Evolutionary conservation across 2,797 vertebrate genomes (phyloP).

Genomic region (Phrynocephalus vlangalii): DNA sequence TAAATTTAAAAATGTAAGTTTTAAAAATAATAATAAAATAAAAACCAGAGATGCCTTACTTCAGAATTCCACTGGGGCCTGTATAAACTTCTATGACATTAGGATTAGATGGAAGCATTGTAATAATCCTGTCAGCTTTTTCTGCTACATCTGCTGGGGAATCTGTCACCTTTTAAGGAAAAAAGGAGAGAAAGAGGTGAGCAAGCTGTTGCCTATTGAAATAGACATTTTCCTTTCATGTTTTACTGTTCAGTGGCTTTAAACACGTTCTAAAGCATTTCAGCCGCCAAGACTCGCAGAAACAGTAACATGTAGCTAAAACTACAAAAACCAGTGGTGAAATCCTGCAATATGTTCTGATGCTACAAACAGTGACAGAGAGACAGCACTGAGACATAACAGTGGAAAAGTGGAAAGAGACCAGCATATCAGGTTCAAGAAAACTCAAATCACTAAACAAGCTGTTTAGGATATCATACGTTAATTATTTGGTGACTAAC

Average conservation of each 20-base stretch:
- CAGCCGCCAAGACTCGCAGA: not conserved
- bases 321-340: slow-evolving; percentile 22
- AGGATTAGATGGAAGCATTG: slow-evolving; percentile 96
- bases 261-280: not conserved
- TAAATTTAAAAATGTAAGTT: not conserved
- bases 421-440: too few species aligned
- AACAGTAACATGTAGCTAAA: not conserved
- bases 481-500: slow-evolving; percentile 12
- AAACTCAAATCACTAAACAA: not conserved
- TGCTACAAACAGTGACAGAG: not conserved
- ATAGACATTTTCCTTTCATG: not conserved
- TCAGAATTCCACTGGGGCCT: slow-evolving; percentile 92
- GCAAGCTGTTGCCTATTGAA: slow-evolving; percentile 40
- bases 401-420: not conserved
- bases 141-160: slow-evolving; percentile 96
- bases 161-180: slow-evolving; percentile 88
- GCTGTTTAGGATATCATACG: not conserved
- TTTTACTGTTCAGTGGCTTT: not conserved
- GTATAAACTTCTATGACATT: slow-evolving; percentile 93
- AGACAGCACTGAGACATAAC: not conserved
- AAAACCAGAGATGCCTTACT: slow-evolving; percentile 78
- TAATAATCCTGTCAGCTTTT: slow-evolving; percentile 96
- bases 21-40: not conserved
- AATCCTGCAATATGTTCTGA: not conserved
- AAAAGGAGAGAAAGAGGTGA: slow-evolving; percentile 43